A percentile compares a stretch with the other conserved stretches of the same genome.
phyloP scores from a whole-genome alignment of 2,113 vertebrate species.

The Daubentonia madagascariensis region DNA sequence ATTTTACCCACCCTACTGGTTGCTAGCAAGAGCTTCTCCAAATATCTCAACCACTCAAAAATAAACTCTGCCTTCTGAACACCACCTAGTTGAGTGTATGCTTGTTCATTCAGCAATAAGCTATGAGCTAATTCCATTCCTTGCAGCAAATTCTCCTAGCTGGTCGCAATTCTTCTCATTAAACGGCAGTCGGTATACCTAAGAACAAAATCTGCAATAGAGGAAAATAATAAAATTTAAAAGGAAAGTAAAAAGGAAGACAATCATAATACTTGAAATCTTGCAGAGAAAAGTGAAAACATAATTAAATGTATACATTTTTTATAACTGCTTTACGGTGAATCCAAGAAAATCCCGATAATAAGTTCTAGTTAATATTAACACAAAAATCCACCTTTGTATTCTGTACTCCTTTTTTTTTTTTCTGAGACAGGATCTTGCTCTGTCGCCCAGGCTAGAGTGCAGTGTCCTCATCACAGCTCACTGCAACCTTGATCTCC shows the following conservation, averaged over 20 bases:
- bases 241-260: not conserved
- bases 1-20: conserved; percentile 86
- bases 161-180: conserved; percentile 30
- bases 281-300: not conserved
- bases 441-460: too few species aligned
- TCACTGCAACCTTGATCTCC: too few species aligned
- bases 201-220: conserved; percentile 30
- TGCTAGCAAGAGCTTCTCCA: conserved; percentile 89
- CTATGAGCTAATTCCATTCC: conserved; percentile 91
- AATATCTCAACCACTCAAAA: conserved; percentile 91
- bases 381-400: not conserved
- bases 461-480: too few species aligned
- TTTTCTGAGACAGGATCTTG: too few species aligned
- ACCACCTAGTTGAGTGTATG: conserved; percentile 83
- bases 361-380: not conserved
- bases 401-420: not conserved
- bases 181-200: not conserved
- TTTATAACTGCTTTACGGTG: not conserved
- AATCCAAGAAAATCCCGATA: conserved; percentile 14
- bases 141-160: conserved; percentile 62
- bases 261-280: not conserved
- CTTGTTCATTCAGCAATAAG: conserved; percentile 91
- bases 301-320: conserved; percentile 3
- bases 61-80: conserved; percentile 90
- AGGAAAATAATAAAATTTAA: conserved; percentile 48